phyloP scores from a whole-genome alignment of 2,888 invertebrate species.

The Argyresthia albistria region DNA sequence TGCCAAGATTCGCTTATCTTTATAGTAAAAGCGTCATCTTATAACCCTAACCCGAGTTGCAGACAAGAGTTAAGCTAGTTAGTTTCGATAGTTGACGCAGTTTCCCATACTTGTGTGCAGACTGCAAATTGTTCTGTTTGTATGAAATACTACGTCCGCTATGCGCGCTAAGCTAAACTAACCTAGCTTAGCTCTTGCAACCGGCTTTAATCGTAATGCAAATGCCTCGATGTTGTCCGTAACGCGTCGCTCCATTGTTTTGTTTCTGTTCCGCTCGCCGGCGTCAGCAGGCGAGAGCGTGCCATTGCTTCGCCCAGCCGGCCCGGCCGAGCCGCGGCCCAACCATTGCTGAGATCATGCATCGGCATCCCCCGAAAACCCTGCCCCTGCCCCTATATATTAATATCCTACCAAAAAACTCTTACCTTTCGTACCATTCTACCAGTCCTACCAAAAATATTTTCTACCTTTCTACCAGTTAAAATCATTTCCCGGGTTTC shows the following conservation, averaged over 20 bases:
- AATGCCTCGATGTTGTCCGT: constrained; percentile 20
- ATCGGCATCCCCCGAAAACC: not conserved
- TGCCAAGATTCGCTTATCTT: too few species aligned
- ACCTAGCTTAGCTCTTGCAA: too few species aligned
- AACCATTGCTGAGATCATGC: constrained; percentile 9
- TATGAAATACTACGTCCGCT: too few species aligned
- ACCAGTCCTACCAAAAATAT: not conserved
- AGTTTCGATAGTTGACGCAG: too few species aligned
- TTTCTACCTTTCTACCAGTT: not conserved
- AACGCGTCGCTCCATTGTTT: constrained; percentile 7
- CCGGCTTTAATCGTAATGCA: not conserved
- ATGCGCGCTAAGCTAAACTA: too few species aligned
- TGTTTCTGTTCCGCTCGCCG: constrained; percentile 5
- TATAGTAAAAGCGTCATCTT: too few species aligned
- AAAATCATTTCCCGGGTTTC: not conserved
- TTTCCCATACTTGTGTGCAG: too few species aligned
- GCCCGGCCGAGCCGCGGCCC: constrained; percentile 2
- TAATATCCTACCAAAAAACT: not conserved
- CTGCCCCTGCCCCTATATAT: too few species aligned
- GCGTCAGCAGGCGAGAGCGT: constrained; percentile 49
- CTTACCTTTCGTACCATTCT: not conserved
- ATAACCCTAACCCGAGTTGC: too few species aligned
- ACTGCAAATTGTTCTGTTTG: too few species aligned
- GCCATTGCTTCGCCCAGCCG: constrained; percentile 41
- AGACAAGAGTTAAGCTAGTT: too few species aligned